Evolutionary conservation across 2,797 vertebrate species (phyloP), one percentile per base, ranked within the genome.

Genomic region (Lepilemur septentrionalis): DNA sequence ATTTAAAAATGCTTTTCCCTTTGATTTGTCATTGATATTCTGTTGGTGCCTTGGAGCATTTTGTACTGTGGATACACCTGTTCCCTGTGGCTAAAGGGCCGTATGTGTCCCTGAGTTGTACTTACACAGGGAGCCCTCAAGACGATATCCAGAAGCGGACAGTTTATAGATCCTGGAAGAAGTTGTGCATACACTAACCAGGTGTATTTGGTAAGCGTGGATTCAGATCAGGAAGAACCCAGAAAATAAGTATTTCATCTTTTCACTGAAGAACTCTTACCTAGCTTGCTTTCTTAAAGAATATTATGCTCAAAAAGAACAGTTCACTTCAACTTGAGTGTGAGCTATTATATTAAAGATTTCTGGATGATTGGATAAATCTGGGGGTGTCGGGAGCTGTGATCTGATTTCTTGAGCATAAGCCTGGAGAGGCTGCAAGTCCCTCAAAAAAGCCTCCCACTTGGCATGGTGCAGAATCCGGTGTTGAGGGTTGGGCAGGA

Each of bases 21-120:
- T 96, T 97, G 95, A 94, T 95, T 95, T 93, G 30, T 76, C 72
- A 38, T 87, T 81, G 85, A 43, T 92, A 93, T 52, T 88, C 25
- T 1, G 15, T 90, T 94, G 35, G 30, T 96, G 81, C 73, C 83
- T 95, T 70, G 81, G 13, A 95, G 43, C 75, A 82, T 92, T 96
- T 95, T 91, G 50, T 23, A 46, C 11, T 25, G 18, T 46, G 70
- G 41, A 43, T 76, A 76, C n/a, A 65, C 4, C 48, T 59, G 48
- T 82, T 96, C 80, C 48, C 25, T 9, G 20, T 7, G 14, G 28
- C 4, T 46, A 50, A 94, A 78, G 14, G 84, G 20, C 13, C 15
- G 0, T 25, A n/a, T 63, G 83, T 23, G 41, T 55, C 46, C 48
- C 52, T 90, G 72, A 30, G 11, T 73, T 78, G 87, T 48, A 76